Evolutionary conservation across 1,140 invertebrate genomes (phyloP).

Genomic region (Drosophila trapezifrons): DNA sequence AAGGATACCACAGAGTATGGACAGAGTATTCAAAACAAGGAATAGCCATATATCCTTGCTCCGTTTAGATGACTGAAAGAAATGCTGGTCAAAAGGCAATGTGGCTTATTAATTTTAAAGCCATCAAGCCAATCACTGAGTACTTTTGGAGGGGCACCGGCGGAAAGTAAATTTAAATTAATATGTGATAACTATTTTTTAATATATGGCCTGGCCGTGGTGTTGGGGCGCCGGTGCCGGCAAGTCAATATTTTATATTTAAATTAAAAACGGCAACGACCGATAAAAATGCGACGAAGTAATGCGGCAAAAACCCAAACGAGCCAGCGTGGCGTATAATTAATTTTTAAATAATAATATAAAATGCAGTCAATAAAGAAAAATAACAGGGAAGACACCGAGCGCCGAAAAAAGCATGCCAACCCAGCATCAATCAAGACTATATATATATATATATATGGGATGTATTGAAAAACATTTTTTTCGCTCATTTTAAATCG

Average conservation of each 20-base stretch:
- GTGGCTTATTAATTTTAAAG: slow-evolving; percentile 27
- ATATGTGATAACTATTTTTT: slow-evolving; percentile 57
- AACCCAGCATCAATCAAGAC: slow-evolving; percentile 12
- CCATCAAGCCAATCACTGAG: slow-evolving; percentile 5
- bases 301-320: slow-evolving; percentile 44
- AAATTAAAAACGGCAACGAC: slow-evolving; percentile 54
- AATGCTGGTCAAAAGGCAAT: slow-evolving; percentile 6
- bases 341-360: slow-evolving; percentile 81
- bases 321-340: slow-evolving; percentile 67
- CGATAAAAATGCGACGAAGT: slow-evolving; percentile 41
- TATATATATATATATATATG: background rate
- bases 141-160: background rate
- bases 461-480: slow-evolving; percentile 5
- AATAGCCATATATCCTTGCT: background rate
- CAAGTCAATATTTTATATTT: slow-evolving; percentile 60
- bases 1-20: background rate
- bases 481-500: slow-evolving; percentile 38
- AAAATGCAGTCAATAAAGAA: slow-evolving; percentile 65
- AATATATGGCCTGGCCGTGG: slow-evolving; percentile 21
- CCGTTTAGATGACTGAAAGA: slow-evolving; percentile 7
- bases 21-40: background rate
- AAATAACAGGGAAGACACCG: slow-evolving; percentile 20
- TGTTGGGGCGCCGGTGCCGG: slow-evolving; percentile 8
- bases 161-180: slow-evolving; percentile 52
- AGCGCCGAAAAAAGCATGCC: slow-evolving; percentile 8